These are phyloP conservation scores for Rhopalosiphum maidis DNA, from an alignment of 1,140 invertebrate genomes.

Conservation along the genomic window DNA sequence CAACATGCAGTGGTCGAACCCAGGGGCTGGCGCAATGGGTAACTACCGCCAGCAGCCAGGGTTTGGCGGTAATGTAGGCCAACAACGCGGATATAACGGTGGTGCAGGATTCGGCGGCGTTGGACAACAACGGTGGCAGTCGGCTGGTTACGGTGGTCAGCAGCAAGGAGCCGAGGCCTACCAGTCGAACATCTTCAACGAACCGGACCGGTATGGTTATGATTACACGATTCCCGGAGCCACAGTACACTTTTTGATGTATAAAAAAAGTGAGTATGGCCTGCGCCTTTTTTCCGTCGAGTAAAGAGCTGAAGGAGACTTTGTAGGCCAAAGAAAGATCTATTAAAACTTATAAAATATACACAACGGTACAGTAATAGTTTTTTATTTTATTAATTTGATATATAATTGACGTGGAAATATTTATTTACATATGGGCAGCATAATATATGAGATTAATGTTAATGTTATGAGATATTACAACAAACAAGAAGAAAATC, in stretches of 20 bases:
- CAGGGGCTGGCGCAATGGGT: not conserved
- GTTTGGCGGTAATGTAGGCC: not conserved
- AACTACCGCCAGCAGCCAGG: not conserved
- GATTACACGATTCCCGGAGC: conserved; percentile 57
- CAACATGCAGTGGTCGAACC: conserved; percentile 20
- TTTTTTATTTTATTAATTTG: not conserved
- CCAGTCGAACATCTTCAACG: conserved; percentile 35
- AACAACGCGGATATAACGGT: not conserved
- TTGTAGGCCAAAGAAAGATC: not conserved
- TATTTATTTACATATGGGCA: not conserved
- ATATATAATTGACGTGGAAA: too few relatives aligned
- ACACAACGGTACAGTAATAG: not conserved
- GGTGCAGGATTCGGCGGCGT: not conserved
- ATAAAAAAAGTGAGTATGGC: conserved; percentile 43
- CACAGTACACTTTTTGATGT: conserved; percentile 51
- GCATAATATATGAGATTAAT: not conserved
- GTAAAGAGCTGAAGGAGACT: not conserved
- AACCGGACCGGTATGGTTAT: conserved; percentile 54
- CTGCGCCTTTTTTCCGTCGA: not conserved
- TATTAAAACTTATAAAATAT: not conserved
- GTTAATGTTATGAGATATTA: not conserved
- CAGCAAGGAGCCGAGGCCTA: conserved; percentile 23
- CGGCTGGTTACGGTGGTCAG: not conserved
- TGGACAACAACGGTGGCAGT: conserved; percentile 19
- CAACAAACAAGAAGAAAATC: not conserved